Base-by-base conservation (phyloP, 2,797 vertebrate genomes). In the Diglossa cyanea region DNA sequence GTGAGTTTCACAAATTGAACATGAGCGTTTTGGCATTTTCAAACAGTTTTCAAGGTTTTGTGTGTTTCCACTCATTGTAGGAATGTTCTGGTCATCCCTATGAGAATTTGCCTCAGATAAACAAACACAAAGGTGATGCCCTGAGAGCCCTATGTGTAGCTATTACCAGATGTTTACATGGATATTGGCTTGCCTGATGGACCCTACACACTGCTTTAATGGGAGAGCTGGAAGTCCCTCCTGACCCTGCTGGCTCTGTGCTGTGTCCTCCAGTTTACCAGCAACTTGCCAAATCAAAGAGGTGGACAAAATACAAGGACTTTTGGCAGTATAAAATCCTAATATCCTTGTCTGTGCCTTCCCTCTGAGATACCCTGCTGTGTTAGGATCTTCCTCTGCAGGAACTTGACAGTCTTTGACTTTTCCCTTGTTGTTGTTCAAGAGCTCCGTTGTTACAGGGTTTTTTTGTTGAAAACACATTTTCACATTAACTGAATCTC, bases 401-500 rank as follows among this genome's bases (percentile, higher is more conserved):
- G 62, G 23, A 84, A 19, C 6, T 20, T 40, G 9, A 74, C 1
- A 2, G 25, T 42, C 48, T 91, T 73, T 63, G 35, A 45, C 31
- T 74, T 70, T 45, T 51, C 82, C 65, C 23, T 35, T 1, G 0
- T 26, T 78, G 37, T 26, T 79, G 50, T 57, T 86, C 62, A 81
- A 87, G 39, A 85, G n/a, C 20, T 74, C 20, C 0, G 2, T 6
- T 39, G 72, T 40, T 72, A 18, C 0, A 35, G 1, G 3, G 13
- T 3, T 50, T 30, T 78, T 67, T 80, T 40, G 23, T 30, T 70
- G 66, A 85, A 91, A 89, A 40, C 16, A 67, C 17, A 10, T 72
- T 62, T 76, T 62, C 57, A 55, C 19, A 55, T 65, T 77, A 94
- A 86, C 68, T 54, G 55, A 51, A 77, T 80, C 78, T 86, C 13